Conservation (phyloP, 2,113 vertebrate species). For the Hippocampus guttulatus region DNA sequence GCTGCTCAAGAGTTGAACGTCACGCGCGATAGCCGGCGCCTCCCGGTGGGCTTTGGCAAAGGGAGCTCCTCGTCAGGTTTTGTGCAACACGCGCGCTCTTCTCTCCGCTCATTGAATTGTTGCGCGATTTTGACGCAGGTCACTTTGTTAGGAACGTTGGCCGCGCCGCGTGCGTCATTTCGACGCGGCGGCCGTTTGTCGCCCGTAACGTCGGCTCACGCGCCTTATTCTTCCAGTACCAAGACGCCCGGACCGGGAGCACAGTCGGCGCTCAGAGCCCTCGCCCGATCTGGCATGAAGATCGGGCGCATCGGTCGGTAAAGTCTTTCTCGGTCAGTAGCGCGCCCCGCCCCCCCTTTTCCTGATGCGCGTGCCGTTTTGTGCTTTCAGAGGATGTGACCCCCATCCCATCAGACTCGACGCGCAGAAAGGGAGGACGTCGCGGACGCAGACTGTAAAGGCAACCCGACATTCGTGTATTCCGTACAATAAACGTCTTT, state of each 20-base stretch:
- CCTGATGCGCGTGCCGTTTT: background rate
- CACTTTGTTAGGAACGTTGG: too few species aligned
- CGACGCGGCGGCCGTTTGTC: too few species aligned
- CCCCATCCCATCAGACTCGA: conserved; percentile 97
- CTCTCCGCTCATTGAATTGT: too few species aligned
- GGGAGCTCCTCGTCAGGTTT: too few species aligned
- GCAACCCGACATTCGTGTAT: background rate
- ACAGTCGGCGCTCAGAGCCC: conserved; percentile 93
- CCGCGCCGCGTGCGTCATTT: too few species aligned
- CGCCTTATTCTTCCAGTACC: conserved; percentile 72
- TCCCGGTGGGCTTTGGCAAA: too few species aligned
- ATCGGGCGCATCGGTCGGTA: conserved; percentile 90
- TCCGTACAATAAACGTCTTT: conserved; percentile 73
- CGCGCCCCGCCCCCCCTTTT: too few species aligned
- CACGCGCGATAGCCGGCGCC: too few species aligned
- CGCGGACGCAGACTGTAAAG: conserved; percentile 93
- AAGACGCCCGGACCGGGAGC: conserved; percentile 98
- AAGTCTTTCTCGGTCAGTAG: too few species aligned
- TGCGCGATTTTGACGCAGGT: too few species aligned
- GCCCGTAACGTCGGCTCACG: background rate
- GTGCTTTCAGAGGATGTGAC: conserved; percentile 91
- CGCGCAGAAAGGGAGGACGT: conserved; percentile 96
- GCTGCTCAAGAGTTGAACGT: too few species aligned
- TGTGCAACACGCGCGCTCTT: too few species aligned
- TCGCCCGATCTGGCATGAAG: conserved; percentile 98